These are phyloP conservation scores for Melanostoma scalare DNA, from an alignment of 2,888 invertebrate species.

Conservation along the genomic window DNA sequence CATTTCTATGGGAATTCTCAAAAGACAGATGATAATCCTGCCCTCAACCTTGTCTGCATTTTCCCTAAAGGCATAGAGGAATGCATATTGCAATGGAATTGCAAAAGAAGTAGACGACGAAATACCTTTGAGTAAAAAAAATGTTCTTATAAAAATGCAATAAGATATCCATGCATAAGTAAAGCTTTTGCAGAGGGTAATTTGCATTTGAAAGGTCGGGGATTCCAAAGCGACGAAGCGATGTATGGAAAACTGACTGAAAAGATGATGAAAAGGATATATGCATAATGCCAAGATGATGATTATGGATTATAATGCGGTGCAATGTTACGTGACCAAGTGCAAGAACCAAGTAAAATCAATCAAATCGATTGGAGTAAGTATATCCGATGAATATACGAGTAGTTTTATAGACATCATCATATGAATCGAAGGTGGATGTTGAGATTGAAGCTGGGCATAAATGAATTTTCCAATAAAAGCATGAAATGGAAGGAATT, in stretches of 20 bases:
- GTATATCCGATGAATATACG: too few relatives aligned
- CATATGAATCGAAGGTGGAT: too few relatives aligned
- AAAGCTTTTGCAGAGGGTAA: conserved; percentile 19
- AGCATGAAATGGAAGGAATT: too few relatives aligned
- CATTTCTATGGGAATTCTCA: too few relatives aligned
- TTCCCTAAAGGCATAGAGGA: background rate
- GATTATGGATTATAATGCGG: conserved; percentile 43
- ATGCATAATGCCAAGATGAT: conserved; percentile 18
- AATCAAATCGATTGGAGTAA: conserved; percentile 38
- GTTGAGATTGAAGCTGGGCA: too few relatives aligned
- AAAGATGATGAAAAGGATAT: conserved; percentile 20
- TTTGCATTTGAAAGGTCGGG: conserved; percentile 40
- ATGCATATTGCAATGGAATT: background rate
- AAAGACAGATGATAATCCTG: too few relatives aligned
- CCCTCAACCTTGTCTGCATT: too few relatives aligned
- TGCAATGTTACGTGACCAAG: conserved; percentile 44
- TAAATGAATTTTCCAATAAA: too few relatives aligned
- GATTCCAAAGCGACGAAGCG: background rate
- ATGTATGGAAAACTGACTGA: background rate
- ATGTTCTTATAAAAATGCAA: conserved; percentile 26
- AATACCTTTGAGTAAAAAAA: conserved; percentile 1
- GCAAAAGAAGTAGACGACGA: too few relatives aligned
- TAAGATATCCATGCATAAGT: conserved; percentile 19
- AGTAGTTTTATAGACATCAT: too few relatives aligned
- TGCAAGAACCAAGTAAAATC: conserved; percentile 38